A percentile compares a stretch with the other conserved stretches of the same genome.
These are phyloP conservation scores for Seriola dumerili DNA, from an alignment of 2,113 vertebrate genomes.

Conservation along the genomic window DNA sequence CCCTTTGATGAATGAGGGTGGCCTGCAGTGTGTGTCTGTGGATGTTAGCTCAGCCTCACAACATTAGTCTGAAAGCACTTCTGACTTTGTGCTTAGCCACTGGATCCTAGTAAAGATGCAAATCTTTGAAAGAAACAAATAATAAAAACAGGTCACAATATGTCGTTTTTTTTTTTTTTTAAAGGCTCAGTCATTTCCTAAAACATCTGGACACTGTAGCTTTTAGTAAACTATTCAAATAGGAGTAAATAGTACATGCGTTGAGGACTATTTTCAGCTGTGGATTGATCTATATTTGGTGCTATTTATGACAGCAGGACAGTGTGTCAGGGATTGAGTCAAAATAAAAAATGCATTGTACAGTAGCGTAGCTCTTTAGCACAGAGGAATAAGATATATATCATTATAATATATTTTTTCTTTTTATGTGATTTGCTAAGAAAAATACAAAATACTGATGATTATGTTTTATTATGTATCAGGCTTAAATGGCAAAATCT, in stretches of 20 bases:
- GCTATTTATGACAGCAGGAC: background rate
- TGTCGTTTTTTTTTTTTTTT: too few relatives aligned
- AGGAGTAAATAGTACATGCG: background rate
- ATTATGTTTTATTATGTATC: background rate
- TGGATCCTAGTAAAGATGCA: background rate
- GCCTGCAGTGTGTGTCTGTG: background rate
- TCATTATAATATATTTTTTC: background rate
- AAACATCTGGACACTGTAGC: background rate
- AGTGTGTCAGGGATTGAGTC: background rate
- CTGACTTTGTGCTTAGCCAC: background rate
- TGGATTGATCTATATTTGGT: background rate
- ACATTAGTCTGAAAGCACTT: background rate
- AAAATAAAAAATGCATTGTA: background rate
- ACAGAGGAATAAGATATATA: background rate
- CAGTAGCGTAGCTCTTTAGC: background rate
- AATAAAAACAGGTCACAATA: too few relatives aligned
- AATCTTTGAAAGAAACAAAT: background rate
- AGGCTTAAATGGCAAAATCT: background rate
- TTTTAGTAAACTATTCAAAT: background rate
- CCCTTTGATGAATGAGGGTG: conserved; percentile 4
- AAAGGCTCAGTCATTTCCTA: background rate
- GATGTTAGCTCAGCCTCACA: background rate
- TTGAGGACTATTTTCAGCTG: background rate
- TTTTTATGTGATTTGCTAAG: background rate
- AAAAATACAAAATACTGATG: background rate